These are phyloP conservation scores for Vulpes ferrilata DNA, from an alignment of 2,113 vertebrate genomes.

Conservation along the genomic window DNA sequence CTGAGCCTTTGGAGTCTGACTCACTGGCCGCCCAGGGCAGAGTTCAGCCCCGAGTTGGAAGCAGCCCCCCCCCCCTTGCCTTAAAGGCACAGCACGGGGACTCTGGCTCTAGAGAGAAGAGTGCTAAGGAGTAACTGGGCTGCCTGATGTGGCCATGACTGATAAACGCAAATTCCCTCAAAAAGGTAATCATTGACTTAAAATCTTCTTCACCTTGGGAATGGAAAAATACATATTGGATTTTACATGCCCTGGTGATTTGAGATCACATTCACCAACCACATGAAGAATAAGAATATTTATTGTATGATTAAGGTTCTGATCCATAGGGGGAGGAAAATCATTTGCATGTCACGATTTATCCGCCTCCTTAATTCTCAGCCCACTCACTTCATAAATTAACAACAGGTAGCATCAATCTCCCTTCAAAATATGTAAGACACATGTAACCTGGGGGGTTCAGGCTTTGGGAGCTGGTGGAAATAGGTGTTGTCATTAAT, in stretches of 20 bases:
- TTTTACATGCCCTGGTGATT: slow-evolving; percentile 43
- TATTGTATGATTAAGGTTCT: slow-evolving; percentile 68
- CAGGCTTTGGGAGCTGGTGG: slow-evolving; percentile 15
- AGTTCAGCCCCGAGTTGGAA: not conserved
- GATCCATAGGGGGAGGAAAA: slow-evolving; percentile 69
- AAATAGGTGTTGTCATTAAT: slow-evolving; percentile 20
- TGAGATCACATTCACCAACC: slow-evolving; percentile 59
- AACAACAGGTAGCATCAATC: slow-evolving; percentile 77
- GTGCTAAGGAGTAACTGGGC: not conserved
- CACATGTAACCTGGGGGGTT: not conserved
- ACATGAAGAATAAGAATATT: slow-evolving; percentile 57
- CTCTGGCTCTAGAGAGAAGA: not conserved
- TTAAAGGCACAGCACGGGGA: slow-evolving; percentile 70
- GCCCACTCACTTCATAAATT: slow-evolving; percentile 77
- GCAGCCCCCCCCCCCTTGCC: not conserved
- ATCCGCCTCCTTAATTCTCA: slow-evolving; percentile 72
- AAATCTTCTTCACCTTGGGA: not conserved
- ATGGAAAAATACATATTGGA: not conserved
- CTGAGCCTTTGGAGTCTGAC: slow-evolving; percentile 51
- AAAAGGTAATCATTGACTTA: not conserved
- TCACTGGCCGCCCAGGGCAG: slow-evolving; percentile 33
- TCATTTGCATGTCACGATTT: slow-evolving; percentile 68
- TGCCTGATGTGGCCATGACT: not conserved
- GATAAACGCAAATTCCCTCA: not conserved
- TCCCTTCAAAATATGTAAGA: slow-evolving; percentile 43